Evolutionary conservation across 2,113 vertebrate genomes (phyloP), one percentile per base, ranked within the genome.

Genomic region (Nipponia nippon): DNA sequence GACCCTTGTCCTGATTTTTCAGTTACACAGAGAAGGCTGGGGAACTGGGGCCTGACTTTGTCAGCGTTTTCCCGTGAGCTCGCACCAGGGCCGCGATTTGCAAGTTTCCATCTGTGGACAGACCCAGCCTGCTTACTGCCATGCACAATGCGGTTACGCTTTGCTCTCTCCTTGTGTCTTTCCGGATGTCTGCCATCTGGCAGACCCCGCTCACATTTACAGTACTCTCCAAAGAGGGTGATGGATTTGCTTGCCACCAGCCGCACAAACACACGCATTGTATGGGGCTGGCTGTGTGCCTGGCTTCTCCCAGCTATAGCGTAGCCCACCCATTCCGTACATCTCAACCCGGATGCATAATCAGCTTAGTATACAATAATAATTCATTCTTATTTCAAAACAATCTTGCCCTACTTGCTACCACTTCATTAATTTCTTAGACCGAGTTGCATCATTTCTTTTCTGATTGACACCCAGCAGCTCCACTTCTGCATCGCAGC

Each of bases 261-360:
- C 61, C 56, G 2, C 86, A 97, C 96, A 96, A 91, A 69, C 81
- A 38, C 61, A 25, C n/a, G 25, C 81, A 62, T 79, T 95, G 94
- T 89, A 36, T 0, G 0, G 40, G 70, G 32, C 89, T 95, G 97
- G 94, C 94, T 40, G 17, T 0, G 12, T 80, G 95, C 93, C 89
- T 85, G 12, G 12, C 89, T 95, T 87, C 63, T 75, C 63, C 86
- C 52, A 52, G 77, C 92, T 14, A 8, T 7, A 61, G 66, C 1
- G 10, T 26, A 49, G 84, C 92, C 90, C 90, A 80, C 84, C 81
- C 78, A 5, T 52, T 34, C 87, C 16, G 30, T 16, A 20, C 17
- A 0, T 56, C 70, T 56, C 90, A 76, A 44, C 90, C 78, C 46
- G 26, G 78, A 42, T 62, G 82, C 79, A 32, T 26, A 73, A 62